These are phyloP conservation scores for Disparrhopalites patrizii DNA, from an alignment of 2,888 invertebrate genomes.

Conservation along the genomic window DNA sequence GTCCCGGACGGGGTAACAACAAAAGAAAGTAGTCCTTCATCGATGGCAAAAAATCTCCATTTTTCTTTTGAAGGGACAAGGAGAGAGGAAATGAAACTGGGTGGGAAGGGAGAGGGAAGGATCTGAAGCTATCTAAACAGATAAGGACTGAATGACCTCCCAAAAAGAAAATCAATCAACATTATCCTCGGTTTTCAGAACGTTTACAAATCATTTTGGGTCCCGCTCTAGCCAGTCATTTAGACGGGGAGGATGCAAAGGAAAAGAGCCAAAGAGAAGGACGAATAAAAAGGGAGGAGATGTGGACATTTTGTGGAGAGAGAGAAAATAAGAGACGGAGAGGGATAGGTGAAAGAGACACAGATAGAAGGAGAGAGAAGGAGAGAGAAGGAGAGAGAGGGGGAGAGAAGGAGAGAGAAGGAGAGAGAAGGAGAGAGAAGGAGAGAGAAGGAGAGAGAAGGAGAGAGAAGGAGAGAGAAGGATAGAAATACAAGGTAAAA, in stretches of 20 bases:
- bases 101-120: neutral
- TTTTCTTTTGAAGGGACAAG: no score
- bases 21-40: neutral
- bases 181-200: constrained; percentile 25
- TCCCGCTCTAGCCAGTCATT: neutral
- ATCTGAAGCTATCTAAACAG: neutral
- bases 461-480: no score
- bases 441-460: neutral
- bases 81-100: no score
- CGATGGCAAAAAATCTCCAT: no score
- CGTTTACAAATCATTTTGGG: constrained; percentile 15
- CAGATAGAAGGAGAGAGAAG: neutral
- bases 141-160: constrained; percentile 22
- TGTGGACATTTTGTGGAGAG: neutral
- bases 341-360: neutral
- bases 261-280: neutral
- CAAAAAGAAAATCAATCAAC: constrained; percentile 29
- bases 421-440: neutral
- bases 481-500: neutral
- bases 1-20: no score
- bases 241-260: neutral
- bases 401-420: neutral
- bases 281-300: neutral
- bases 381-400: neutral
- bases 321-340: no score